phyloP scores from a whole-genome alignment of 2,888 invertebrate genomes.

The Sinohyriopsis cumingii region DNA sequence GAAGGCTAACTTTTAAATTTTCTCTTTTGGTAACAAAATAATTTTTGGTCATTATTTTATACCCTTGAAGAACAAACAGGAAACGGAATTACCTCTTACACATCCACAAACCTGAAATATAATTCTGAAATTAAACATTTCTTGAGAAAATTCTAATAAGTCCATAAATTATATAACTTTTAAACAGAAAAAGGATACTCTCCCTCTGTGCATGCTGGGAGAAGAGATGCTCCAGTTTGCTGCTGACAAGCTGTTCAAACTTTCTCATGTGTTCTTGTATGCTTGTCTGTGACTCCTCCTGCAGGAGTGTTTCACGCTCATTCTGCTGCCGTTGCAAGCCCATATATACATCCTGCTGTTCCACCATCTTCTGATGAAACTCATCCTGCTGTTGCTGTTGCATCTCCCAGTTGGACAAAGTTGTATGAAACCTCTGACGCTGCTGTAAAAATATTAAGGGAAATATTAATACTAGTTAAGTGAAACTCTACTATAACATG shows the following conservation, averaged over 20 bases:
- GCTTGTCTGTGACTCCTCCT: conserved; percentile 50
- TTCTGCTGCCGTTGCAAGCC: conserved; percentile 52
- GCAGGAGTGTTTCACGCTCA: conserved; percentile 55
- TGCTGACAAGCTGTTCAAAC: conserved; percentile 60
- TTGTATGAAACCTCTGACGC: conserved; percentile 47
- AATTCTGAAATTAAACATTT: no score
- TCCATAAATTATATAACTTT: no score
- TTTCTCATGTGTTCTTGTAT: conserved; percentile 62
- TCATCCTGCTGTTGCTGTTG: conserved; percentile 63
- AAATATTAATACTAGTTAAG: not conserved
- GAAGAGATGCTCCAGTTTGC: conserved; percentile 61
- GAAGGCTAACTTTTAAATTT: no score
- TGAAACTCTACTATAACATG: no score
- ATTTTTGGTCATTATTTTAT: no score
- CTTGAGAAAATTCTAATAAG: no score
- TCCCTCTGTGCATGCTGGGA: conserved; percentile 61
- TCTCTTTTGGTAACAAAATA: no score
- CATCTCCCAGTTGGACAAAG: conserved; percentile 49
- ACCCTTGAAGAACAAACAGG: not conserved
- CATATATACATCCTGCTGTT: conserved; percentile 58
- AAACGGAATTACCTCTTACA: not conserved
- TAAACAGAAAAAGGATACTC: conserved; percentile 61
- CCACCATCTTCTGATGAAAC: conserved; percentile 53
- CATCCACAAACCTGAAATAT: no score
- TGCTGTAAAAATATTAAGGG: conserved; percentile 40